A percentile compares a stretch with the other conserved stretches of the same genome.
Evolutionary conservation across 2,888 invertebrate genomes (phyloP).

Genomic region (Caenorhabditis sulstoni): DNA sequence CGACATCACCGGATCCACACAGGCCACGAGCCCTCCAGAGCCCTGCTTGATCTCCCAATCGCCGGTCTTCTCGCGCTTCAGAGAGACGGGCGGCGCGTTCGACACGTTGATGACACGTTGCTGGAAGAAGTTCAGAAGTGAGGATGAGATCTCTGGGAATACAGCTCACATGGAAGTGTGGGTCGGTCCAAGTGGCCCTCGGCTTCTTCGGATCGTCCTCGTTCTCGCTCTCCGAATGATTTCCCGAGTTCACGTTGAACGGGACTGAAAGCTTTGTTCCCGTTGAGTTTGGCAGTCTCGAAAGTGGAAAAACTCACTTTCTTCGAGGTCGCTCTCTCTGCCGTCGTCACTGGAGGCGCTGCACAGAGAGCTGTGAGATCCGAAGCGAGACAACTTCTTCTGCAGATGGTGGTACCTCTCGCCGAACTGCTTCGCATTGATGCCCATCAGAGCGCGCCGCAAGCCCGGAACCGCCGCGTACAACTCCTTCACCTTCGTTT

Average conservation of each 20-base stretch:
- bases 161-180: slow-evolving; percentile 70
- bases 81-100: slow-evolving; percentile 80
- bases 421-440: slow-evolving; percentile 79
- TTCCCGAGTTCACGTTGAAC: slow-evolving; percentile 18
- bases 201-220: slow-evolving; percentile 59
- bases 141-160: not conserved
- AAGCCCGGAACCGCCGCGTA: slow-evolving; percentile 80
- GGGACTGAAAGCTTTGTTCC: slow-evolving; percentile 14
- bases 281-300: too few relatives aligned
- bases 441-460: slow-evolving; percentile 77
- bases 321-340: slow-evolving; percentile 55
- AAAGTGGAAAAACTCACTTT: slow-evolving; percentile 25
- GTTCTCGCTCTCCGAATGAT: slow-evolving; percentile 52
- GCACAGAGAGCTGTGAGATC: slow-evolving; percentile 42
- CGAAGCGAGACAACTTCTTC: slow-evolving; percentile 41
- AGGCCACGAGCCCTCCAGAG: slow-evolving; percentile 80
- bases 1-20: slow-evolving; percentile 81
- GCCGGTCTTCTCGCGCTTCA: slow-evolving; percentile 77
- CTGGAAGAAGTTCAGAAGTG: slow-evolving; percentile 60
- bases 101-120: slow-evolving; percentile 81
- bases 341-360: slow-evolving; percentile 48
- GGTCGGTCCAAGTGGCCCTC: slow-evolving; percentile 72
- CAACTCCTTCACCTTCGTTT: slow-evolving; percentile 73
- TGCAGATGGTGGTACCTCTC: slow-evolving; percentile 73
- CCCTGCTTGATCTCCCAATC: slow-evolving; percentile 76